Base-by-base conservation (phyloP, 2,888 invertebrate species). In the Lissocephala sabroskyi region DNA sequence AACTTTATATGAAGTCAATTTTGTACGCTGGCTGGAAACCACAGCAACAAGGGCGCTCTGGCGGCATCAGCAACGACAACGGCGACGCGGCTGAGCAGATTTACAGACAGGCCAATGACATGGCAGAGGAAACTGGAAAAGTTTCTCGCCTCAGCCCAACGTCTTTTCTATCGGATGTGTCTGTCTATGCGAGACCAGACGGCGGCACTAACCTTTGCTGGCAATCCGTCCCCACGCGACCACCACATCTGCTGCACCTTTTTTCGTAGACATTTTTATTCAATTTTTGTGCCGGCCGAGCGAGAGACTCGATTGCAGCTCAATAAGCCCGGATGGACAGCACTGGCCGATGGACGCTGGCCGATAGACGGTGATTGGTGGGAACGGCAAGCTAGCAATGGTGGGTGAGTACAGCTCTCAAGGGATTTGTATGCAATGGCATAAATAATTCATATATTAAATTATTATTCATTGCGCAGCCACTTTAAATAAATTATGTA, bases 1-100 rank as follows among this genome's bases (percentile, higher is more conserved):
- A 70, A 74, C 64, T 65, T 74, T 67, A 70, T 73, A 65, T 70
- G 59, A 71, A 71, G 73, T 73, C 71, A 73, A 71, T 74, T 67
- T 73, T 74, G 53, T 64, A 67, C 71, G 63, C 60, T 74, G 62
- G 49, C 70, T 67, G 63, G 45, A 61, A 67, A 52, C 73, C 74
- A 62, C 73, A 70, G 50, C 49, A 47, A 17, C 42, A 29, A 45
- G 18, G 6, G 48, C 43, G 45, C 30, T 28, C 7, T 7, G n/a
- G n/a, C 32, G 32, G 50, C 46, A 45, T 48, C 48, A 41, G 49
- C 39, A 30, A 33, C 44, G n/a, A 32, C 39, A 32, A 43, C 43
- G 42, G 33, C 14, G 7, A 19, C 9, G 23, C 45, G 33, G 14
- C 14, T 26, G 33, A 30, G 33, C 33, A 52, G 56, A 60, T 66